Evolutionary conservation across 2,113 vertebrate species (phyloP), one percentile per base, ranked within the genome.

Genomic region (Motacilla alba): DNA sequence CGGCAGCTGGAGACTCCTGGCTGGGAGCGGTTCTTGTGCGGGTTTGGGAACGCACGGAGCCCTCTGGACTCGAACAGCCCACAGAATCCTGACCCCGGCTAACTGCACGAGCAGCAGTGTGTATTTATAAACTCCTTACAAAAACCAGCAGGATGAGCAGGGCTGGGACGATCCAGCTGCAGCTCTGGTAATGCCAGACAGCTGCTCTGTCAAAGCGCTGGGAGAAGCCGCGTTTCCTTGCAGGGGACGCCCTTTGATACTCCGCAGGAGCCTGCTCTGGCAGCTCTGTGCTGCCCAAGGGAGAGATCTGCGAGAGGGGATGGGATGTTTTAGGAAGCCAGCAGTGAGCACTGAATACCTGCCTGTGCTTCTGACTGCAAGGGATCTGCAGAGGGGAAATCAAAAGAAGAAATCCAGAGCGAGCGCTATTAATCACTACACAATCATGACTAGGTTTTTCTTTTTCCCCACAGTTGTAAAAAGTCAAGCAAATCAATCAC

Each of bases 221-320:
- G 75, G 94, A 95, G 79, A 93, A 94, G 66, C 52, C 41, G 56
- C 10, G 7, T 15, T 41, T 26, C 85, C 39, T 79, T 30, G 92
- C 90, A 95, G 93, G 93, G 93, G 93, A 93, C 85, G 64, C 92
- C 86, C 92, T 86, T 63, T 79, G 85, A 87, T 70, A n/a, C 72
- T 83, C 75, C 0, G 35, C 82, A 88, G 87, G 82, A 93, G 92
- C 18, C 87, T 64, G 64, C 50, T 46, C 19, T 93, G 88, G 94
- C 92, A 94, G 93, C 82, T 44, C 41, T 2, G 31, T 1, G 79
- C 72, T 93, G 93, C 91, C 90, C 50, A 7, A 63, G 75, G 94
- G 39, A 88, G 74, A 91, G 47, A 92, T 26, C 86, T 24, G 3
- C 1, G 28, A 78, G 64, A 92, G 69, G 58, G 23, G 90, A 69